A percentile compares a stretch with the other conserved stretches of the same genome.
phyloP scores from a whole-genome alignment of 2,797 vertebrate genomes.

The Borostomias antarcticus region DNA sequence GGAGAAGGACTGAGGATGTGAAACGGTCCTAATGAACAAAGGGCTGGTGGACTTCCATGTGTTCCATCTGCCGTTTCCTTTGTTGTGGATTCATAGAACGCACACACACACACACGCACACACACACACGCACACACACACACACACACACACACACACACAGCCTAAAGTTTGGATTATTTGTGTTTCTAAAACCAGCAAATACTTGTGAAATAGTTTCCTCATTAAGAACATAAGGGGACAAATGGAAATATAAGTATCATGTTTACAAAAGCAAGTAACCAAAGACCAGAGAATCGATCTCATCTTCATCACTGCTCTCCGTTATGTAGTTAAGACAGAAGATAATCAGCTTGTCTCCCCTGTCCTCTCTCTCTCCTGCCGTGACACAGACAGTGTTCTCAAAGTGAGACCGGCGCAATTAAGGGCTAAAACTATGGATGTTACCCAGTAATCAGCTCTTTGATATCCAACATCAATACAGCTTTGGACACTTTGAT shows the following conservation, averaged over 20 bases:
- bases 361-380: slow-evolving; percentile 24
- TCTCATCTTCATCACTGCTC: too few species aligned
- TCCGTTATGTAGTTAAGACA: too few species aligned
- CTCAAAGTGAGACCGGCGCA: slow-evolving; percentile 61
- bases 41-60: slow-evolving; percentile 71
- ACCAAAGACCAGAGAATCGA: too few species aligned
- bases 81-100: slow-evolving; percentile 32
- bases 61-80: slow-evolving; percentile 50
- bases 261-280: too few species aligned
- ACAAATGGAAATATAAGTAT: too few species aligned
- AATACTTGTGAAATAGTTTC: not conserved
- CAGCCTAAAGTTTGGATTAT: too few species aligned
- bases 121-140: not conserved
- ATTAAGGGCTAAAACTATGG: slow-evolving; percentile 67
- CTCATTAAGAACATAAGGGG: not conserved
- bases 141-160: slow-evolving; percentile 32
- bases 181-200: slow-evolving; percentile 40
- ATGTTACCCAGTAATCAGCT: slow-evolving; percentile 78
- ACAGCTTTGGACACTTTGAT: slow-evolving; percentile 83
- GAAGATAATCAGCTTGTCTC: slow-evolving; percentile 17
- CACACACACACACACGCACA: slow-evolving; percentile 46
- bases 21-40: slow-evolving; percentile 72
- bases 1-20: slow-evolving; percentile 52
- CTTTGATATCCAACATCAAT: slow-evolving; percentile 84
- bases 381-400: slow-evolving; percentile 43